These are phyloP conservation scores for Sardinella longiceps DNA, from an alignment of 2,797 vertebrate genomes.

Conservation along the genomic window DNA sequence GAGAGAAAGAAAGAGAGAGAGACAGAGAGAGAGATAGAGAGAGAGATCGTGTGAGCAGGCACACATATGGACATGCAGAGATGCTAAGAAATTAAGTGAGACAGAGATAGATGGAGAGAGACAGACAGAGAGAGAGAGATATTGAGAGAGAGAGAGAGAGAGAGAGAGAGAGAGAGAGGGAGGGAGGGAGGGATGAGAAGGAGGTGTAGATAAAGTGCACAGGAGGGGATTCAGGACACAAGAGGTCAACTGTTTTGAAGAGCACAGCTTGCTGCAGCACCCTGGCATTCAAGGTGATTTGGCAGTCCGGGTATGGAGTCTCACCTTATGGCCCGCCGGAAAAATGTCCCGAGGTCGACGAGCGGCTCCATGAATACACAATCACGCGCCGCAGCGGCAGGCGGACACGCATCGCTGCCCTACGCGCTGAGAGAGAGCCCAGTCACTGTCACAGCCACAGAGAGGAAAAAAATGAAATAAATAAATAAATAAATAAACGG, in stretches of 20 bases:
- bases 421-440: background rate
- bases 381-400: background rate
- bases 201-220: background rate
- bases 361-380: background rate
- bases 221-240: background rate
- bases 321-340: constrained; percentile 16
- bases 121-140: background rate
- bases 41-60: no score
- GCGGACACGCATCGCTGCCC: background rate
- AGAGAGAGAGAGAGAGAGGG: background rate
- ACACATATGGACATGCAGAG: constrained; percentile 17
- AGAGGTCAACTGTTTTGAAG: constrained; percentile 23
- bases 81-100: background rate
- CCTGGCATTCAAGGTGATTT: constrained; percentile 25
- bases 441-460: background rate
- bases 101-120: background rate
- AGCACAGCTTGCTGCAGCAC: constrained; percentile 19
- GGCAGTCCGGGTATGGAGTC: constrained; percentile 14
- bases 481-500: no score
- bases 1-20: background rate
- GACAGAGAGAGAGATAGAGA: no score
- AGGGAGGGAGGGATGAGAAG: background rate
- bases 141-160: background rate
- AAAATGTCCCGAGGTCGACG: background rate
- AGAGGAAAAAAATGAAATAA: no score